phyloP scores from a whole-genome alignment of 1,140 invertebrate species.

The Drosophila auraria region DNA sequence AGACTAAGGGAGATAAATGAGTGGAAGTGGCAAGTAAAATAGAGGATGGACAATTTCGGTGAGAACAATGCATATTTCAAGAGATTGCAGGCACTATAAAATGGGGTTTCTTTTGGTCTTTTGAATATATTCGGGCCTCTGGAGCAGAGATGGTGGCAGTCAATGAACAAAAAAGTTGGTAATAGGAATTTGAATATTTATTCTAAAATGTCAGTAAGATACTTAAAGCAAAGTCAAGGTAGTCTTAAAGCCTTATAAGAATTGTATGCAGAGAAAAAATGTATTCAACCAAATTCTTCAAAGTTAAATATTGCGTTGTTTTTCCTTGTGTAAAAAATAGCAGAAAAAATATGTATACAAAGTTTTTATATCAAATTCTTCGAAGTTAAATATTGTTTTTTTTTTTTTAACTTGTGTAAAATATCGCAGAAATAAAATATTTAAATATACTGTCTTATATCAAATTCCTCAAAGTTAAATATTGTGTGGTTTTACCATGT shows the following conservation, averaged over 20 bases:
- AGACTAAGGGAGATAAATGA: slow-evolving; percentile 40
- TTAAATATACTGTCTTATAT: too few relatives aligned
- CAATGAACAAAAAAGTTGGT: neutral
- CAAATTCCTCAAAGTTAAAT: neutral
- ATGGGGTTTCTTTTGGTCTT: neutral
- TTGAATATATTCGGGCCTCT: too few relatives aligned
- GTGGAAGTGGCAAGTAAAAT: slow-evolving; percentile 15
- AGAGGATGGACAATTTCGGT: neutral
- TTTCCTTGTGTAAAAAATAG: too few relatives aligned
- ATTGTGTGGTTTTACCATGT: too few relatives aligned
- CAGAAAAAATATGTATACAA: too few relatives aligned
- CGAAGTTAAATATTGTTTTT: neutral
- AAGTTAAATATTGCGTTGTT: neutral
- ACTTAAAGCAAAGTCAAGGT: neutral
- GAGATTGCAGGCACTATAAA: neutral
- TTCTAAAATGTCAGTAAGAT: neutral
- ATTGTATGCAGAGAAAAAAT: neutral
- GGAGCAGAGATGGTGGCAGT: too few relatives aligned
- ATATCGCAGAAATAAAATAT: too few relatives aligned
- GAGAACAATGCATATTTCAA: slow-evolving; percentile 21
- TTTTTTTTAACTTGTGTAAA: too few relatives aligned
- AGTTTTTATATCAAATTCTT: neutral
- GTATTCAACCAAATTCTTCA: neutral
- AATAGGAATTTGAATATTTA: neutral
- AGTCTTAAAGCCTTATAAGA: too few relatives aligned